Base-by-base conservation (phyloP, 2,888 invertebrate species). In the Taenaris catops region DNA sequence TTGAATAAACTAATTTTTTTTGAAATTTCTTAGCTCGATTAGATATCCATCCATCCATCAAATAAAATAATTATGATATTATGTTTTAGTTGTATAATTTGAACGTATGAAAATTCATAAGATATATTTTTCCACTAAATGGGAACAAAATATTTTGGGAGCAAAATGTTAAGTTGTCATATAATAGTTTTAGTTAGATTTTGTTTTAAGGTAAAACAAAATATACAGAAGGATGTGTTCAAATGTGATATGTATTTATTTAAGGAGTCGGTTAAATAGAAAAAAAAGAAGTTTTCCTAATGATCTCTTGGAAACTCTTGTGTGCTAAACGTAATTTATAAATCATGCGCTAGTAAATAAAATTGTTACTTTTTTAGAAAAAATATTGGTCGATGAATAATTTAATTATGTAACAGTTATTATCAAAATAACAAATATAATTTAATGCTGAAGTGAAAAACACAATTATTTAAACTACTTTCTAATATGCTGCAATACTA, bases 291-390 rank as follows among this genome's bases (percentile, higher is more conserved):
- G 83, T 83, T 86, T 86, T 86, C 83, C 76, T 62, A 80, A 83
- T 86, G 86, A 86, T 86, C 86, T 86, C 86, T 79, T 55, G 76
- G 65, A 78, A 79, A 75, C 83, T 84, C 86, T 84, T 78, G 73
- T 60, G 60, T 78, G 83, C 72, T 62, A 59, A 35, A 54, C 35
- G 24, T 54, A 51, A 28, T 34, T n/a, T 34, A 11, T 35, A 25
- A n/a, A 23, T 31, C 25, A 25, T 60, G 50, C 57, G 56, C 54
- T 48, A 47, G 52, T 54, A 44, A 59, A 49, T 52, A 43, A 40
- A n/a, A n/a, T n/a, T n/a, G n/a, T n/a, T n/a, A n/a, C n/a, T n/a
- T n/a, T n/a, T n/a, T n/a, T n/a, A n/a, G n/a, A n/a, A n/a, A n/a
- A n/a, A n/a, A n/a, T n/a, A n/a, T n/a, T n/a, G n/a, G n/a, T n/a